Conservation (phyloP, 2,888 invertebrate species). For the Germaria angustata region DNA sequence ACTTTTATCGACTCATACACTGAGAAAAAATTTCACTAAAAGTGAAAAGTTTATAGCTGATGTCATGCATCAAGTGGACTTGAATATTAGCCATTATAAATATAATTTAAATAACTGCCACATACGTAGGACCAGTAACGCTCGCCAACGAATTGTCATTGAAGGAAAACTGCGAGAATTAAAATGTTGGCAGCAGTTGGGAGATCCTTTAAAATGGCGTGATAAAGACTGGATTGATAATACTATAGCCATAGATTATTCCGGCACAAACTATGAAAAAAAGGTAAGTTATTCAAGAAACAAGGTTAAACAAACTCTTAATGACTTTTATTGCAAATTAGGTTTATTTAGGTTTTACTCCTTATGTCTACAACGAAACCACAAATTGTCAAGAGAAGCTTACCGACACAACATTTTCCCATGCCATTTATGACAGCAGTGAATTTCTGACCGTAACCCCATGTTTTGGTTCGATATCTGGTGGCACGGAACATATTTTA, state of each 20-base stretch:
- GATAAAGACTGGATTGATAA: constrained; percentile 16
- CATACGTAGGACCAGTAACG: background rate
- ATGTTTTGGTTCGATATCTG: background rate
- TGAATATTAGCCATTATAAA: background rate
- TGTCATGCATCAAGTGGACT: background rate
- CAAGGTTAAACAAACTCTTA: background rate
- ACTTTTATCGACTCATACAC: constrained; percentile 14
- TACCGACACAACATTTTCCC: background rate
- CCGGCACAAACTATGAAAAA: background rate
- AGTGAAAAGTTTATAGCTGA: background rate
- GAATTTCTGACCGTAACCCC: background rate
- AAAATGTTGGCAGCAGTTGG: background rate
- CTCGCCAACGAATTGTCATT: background rate
- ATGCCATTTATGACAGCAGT: constrained; percentile 20
- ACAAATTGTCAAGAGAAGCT: background rate
- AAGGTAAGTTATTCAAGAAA: background rate
- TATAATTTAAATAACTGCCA: background rate
- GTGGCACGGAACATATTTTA: background rate
- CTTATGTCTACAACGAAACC: background rate
- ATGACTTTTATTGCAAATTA: background rate
- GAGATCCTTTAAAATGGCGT: background rate
- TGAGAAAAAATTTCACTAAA: background rate
- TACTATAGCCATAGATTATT: background rate
- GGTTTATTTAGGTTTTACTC: constrained; percentile 44
- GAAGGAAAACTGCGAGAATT: background rate